Percentiles rank a stretch among this genome's conserved stretches.
Evolutionary conservation across 2,113 vertebrate species (phyloP).

Genomic region (Scomber colias): DNA sequence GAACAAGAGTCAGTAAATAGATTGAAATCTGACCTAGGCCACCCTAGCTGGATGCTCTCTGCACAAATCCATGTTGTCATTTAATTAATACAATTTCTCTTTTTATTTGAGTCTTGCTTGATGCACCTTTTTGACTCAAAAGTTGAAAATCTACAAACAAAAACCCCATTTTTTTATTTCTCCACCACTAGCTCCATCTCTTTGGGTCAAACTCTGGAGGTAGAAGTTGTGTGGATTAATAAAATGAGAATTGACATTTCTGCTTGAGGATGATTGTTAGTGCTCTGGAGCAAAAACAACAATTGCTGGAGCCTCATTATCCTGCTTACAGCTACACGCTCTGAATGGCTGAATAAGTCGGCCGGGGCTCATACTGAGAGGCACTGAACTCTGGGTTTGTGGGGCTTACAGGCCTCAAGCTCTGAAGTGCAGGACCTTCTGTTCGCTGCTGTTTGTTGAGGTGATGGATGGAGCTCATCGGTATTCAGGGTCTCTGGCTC

Average conservation of each 20-base stretch:
- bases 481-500: conserved; percentile 65
- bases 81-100: background rate
- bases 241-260: conserved; percentile 39
- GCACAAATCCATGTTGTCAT: background rate
- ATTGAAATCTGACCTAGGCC: too few relatives aligned
- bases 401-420: conserved; percentile 28
- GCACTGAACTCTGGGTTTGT: conserved; percentile 50
- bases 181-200: background rate
- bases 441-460: conserved; percentile 52
- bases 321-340: conserved; percentile 40
- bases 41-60: too few relatives aligned
- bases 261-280: conserved; percentile 56
- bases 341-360: conserved; percentile 39
- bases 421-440: conserved; percentile 56
- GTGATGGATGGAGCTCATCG: conserved; percentile 77
- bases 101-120: background rate
- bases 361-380: background rate
- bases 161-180: background rate
- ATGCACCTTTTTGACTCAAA: background rate
- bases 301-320: conserved; percentile 62
- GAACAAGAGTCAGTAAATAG: background rate
- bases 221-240: conserved; percentile 28
- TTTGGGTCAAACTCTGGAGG: background rate
- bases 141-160: background rate
- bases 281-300: conserved; percentile 45